phyloP scores from a whole-genome alignment of 2,113 vertebrate species.

The Zosterops japonicus region DNA sequence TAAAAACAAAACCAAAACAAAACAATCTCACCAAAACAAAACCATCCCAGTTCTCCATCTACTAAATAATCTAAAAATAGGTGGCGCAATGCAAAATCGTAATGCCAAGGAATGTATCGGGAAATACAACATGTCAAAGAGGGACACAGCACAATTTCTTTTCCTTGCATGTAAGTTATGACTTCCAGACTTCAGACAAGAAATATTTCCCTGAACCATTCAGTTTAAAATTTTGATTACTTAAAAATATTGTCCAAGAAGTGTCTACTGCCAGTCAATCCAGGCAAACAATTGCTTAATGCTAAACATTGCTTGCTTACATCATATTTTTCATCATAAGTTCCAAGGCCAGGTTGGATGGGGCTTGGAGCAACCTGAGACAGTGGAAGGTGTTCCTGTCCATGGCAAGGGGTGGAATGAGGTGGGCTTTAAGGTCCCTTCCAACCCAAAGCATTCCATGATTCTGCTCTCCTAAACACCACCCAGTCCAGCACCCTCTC shows the following conservation, averaged over 20 bases:
- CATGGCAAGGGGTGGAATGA: too few relatives aligned
- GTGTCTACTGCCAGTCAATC: fast-evolving
- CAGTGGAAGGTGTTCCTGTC: neutral
- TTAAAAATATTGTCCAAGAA: neutral
- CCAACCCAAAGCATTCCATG: neutral
- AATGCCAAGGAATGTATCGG: neutral
- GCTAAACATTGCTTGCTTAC: neutral
- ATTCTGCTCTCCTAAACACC: neutral
- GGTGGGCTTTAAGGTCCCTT: neutral
- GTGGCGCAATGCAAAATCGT: neutral
- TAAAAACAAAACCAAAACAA: neutral
- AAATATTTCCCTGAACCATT: neutral
- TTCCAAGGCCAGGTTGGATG: neutral
- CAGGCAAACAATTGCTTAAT: neutral
- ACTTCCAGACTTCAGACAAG: neutral
- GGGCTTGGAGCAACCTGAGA: neutral
- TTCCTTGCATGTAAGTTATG: neutral
- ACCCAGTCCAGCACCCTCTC: neutral
- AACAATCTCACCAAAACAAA: neutral
- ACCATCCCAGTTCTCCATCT: neutral
- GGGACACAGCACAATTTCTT: neutral
- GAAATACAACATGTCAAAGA: neutral
- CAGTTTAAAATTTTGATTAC: neutral
- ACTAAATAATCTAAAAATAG: neutral
- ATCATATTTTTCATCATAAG: neutral